A percentile compares a stretch with the other conserved stretches of the same genome.
Conservation (phyloP, 23 tunicate species). For the Botrylloides violaceus region DNA sequence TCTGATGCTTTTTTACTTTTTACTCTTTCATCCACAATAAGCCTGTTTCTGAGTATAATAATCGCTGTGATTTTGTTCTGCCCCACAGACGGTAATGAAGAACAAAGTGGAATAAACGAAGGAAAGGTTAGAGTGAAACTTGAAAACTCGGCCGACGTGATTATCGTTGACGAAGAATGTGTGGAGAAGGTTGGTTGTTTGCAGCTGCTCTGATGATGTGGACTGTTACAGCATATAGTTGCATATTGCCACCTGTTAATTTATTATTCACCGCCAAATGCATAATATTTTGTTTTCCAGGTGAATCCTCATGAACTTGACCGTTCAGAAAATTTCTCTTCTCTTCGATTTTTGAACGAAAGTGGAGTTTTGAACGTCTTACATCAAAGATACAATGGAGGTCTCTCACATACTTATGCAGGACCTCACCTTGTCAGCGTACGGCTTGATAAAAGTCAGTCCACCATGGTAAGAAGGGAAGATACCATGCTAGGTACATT, state of each 20-base stretch:
- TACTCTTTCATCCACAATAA: background rate
- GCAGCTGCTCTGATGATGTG: background rate
- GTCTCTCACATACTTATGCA: constrained; percentile 42
- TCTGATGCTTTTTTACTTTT: background rate
- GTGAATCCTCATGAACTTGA: constrained; percentile 67
- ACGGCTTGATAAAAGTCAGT: background rate
- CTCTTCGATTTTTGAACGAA: constrained; percentile 66
- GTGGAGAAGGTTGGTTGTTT: constrained; percentile 52
- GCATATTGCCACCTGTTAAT: background rate
- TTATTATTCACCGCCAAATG: too few relatives aligned
- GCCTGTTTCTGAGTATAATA: background rate
- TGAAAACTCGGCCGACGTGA: constrained; percentile 11
- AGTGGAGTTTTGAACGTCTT: constrained; percentile 64
- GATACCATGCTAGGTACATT: too few relatives aligned
- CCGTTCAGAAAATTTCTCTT: constrained; percentile 53
- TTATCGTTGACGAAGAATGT: constrained; percentile 64
- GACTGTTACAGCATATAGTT: background rate
- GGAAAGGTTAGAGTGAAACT: constrained; percentile 57
- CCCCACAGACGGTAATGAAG: constrained; percentile 11
- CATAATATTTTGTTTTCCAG: too few relatives aligned
- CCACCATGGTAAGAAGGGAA: constrained; percentile 14
- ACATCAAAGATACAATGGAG: constrained; percentile 44
- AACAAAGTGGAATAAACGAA: constrained; percentile 17
- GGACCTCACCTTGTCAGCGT: constrained; percentile 64
- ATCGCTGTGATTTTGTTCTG: background rate